Percentiles rank a stretch among this genome's conserved stretches.
These are phyloP conservation scores for Lophura nycthemera DNA, from an alignment of 2,113 vertebrate genomes.

Conservation along the genomic window DNA sequence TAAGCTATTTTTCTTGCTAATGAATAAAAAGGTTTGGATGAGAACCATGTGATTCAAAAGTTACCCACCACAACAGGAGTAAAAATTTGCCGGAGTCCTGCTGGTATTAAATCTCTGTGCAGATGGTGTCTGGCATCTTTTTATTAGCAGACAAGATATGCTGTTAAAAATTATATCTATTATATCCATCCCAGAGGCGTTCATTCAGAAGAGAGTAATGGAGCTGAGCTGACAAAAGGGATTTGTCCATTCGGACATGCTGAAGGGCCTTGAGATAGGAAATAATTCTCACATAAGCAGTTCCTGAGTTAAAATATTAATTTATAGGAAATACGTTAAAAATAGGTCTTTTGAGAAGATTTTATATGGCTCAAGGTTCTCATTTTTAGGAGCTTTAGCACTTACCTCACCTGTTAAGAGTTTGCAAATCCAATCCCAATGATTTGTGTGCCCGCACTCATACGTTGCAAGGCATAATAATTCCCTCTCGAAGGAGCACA, in stretches of 20 bases:
- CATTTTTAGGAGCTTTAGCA: slow-evolving; percentile 35
- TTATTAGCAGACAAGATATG: slow-evolving; percentile 48
- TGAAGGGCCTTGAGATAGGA: slow-evolving; percentile 64
- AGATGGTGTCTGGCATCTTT: slow-evolving; percentile 36
- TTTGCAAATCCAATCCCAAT: slow-evolving; percentile 19
- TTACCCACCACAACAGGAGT: background rate
- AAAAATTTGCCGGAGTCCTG: background rate
- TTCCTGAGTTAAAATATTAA: slow-evolving; percentile 63
- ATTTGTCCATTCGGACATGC: slow-evolving; percentile 66
- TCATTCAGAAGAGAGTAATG: slow-evolving; percentile 64
- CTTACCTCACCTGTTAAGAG: slow-evolving; percentile 22
- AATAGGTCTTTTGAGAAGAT: slow-evolving; percentile 49
- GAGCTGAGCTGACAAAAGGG: slow-evolving; percentile 70
- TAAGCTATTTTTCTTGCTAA: background rate
- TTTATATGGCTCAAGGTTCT: slow-evolving; percentile 39
- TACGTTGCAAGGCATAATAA: background rate
- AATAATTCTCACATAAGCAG: slow-evolving; percentile 55
- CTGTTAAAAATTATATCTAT: slow-evolving; percentile 57
- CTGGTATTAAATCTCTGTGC: slow-evolving; percentile 45
- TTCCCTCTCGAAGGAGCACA: background rate
- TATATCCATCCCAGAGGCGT: slow-evolving; percentile 52
- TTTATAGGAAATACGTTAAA: slow-evolving; percentile 51
- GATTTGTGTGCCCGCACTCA: background rate
- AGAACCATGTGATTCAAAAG: background rate
- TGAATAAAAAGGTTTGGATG: background rate